Evolutionary conservation across 2,113 vertebrate species (phyloP).

Genomic region (Dascyllus trimaculatus): DNA sequence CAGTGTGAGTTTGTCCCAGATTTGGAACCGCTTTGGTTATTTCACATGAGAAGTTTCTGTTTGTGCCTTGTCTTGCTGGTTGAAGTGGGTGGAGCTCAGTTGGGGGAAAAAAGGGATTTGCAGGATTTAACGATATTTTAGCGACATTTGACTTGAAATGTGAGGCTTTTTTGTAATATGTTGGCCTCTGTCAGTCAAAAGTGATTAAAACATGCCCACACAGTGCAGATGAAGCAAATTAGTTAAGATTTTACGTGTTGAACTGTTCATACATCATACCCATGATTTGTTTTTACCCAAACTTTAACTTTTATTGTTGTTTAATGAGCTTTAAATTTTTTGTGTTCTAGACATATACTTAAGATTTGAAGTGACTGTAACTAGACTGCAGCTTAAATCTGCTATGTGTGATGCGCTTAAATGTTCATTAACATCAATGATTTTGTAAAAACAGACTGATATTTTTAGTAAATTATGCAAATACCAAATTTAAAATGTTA

Average conservation of each 20-base stretch:
- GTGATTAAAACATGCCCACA: background rate
- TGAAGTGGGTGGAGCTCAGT: conserved; percentile 5
- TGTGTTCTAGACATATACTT: background rate
- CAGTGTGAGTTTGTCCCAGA: background rate
- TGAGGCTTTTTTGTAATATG: background rate
- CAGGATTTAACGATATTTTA: conserved; percentile 3
- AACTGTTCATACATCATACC: background rate
- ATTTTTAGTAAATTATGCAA: background rate
- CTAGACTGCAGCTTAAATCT: background rate
- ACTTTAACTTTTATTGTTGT: background rate
- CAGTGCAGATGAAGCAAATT: background rate
- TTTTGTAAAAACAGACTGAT: background rate
- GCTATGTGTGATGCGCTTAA: background rate
- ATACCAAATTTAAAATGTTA: background rate
- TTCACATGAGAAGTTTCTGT: conserved; percentile 16
- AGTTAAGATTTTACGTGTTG: background rate
- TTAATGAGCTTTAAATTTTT: conserved; percentile 2
- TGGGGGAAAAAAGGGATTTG: conserved; percentile 4
- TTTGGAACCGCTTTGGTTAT: conserved; percentile 6
- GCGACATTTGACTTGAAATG: conserved; percentile 21
- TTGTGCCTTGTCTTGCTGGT: background rate
- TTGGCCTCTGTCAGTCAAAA: background rate
- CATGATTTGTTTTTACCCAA: background rate
- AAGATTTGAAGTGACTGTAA: conserved; percentile 2
- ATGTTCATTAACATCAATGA: background rate